Percentiles rank a stretch among this genome's conserved stretches.
Evolutionary conservation across 2,888 invertebrate genomes (phyloP).

Genomic region (Drosophila vallismaia): DNA sequence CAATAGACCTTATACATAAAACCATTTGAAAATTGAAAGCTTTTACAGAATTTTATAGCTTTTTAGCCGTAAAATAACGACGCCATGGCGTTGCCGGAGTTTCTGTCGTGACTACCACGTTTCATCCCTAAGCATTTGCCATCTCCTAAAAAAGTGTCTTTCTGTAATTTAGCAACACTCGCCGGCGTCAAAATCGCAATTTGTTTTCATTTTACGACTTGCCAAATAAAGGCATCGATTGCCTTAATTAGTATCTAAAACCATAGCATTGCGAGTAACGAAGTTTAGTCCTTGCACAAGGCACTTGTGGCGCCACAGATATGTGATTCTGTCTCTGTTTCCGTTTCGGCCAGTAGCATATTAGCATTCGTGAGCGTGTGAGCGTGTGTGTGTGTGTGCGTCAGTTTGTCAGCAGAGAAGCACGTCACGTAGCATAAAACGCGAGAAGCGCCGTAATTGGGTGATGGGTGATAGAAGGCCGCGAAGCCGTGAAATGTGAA

Average conservation of each 20-base stretch:
- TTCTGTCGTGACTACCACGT: neutral
- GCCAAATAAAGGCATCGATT: neutral
- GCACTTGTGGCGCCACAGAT: neutral
- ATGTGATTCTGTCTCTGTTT: constrained; percentile 1
- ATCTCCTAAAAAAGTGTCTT: neutral
- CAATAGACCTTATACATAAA: no score
- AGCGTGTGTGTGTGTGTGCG: constrained; percentile 38
- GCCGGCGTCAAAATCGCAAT: constrained; percentile 45
- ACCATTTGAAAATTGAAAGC: no score
- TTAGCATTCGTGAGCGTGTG: constrained; percentile 33
- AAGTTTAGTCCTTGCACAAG: neutral
- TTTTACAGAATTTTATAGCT: no score
- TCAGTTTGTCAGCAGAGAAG: constrained; percentile 15
- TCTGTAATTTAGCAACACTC: constrained; percentile 1
- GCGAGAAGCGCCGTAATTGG: constrained; percentile 15
- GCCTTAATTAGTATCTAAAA: neutral
- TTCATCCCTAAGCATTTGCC: neutral
- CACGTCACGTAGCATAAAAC: constrained; percentile 44
- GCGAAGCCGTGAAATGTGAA: constrained; percentile 17
- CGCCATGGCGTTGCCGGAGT: no score
- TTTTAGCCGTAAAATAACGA: no score
- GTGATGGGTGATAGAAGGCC: constrained; percentile 12
- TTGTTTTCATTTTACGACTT: constrained; percentile 1
- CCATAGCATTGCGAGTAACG: neutral
- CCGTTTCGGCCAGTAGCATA: constrained; percentile 33